phyloP scores from a whole-genome alignment of 2,113 vertebrate species.

The Uria aalge region DNA sequence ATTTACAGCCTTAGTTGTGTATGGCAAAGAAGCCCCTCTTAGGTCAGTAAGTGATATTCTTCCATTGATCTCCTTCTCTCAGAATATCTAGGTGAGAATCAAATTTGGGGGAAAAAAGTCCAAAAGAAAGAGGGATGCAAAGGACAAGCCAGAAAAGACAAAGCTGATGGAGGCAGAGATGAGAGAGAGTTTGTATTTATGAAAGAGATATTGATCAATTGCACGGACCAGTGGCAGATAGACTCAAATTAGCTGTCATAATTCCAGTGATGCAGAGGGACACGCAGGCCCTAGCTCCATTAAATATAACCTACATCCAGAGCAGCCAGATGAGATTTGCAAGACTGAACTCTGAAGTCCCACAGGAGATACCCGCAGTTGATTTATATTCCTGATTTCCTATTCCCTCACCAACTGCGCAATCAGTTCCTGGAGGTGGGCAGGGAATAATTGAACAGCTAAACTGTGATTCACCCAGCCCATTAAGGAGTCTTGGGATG shows the following conservation, averaged over 20 bases:
- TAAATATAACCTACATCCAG: conserved; percentile 53
- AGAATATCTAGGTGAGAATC: conserved; percentile 10
- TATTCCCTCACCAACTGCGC: conserved; percentile 41
- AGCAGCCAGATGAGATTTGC: conserved; percentile 14
- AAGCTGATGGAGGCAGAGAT: background rate
- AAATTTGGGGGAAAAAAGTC: background rate
- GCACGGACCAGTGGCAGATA: background rate
- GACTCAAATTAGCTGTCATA: conserved; percentile 45
- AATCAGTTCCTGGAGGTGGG: conserved; percentile 31
- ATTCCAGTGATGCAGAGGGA: conserved; percentile 20
- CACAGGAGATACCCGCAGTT: conserved; percentile 10
- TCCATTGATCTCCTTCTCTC: conserved; percentile 57
- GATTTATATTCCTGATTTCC: conserved; percentile 48
- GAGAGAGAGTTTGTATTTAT: background rate
- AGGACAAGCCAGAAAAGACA: conserved; percentile 22
- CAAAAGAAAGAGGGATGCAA: background rate
- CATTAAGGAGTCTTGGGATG: conserved; percentile 29
- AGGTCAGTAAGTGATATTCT: conserved; percentile 62
- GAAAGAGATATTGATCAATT: conserved; percentile 10
- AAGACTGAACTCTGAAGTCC: conserved; percentile 25
- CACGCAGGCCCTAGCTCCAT: background rate
- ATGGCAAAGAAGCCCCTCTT: conserved; percentile 43
- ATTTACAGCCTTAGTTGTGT: conserved; percentile 62
- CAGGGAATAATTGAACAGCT: conserved; percentile 46
- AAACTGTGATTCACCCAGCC: conserved; percentile 60